Evolutionary conservation across 2,797 vertebrate genomes (phyloP), one percentile per base, ranked within the genome.

Genomic region (Crax fasciolata): DNA sequence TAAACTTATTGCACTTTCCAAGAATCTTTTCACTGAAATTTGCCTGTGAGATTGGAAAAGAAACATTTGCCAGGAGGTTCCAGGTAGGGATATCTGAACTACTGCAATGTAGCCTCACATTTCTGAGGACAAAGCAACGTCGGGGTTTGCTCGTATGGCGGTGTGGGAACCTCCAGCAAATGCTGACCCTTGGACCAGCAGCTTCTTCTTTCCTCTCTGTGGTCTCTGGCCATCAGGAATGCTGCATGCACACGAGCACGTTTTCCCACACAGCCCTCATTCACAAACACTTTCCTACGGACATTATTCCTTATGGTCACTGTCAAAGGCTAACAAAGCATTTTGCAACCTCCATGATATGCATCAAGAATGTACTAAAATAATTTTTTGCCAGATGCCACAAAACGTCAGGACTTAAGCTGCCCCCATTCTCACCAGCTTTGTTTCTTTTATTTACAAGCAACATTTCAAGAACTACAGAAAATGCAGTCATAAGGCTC

Each of bases 311-410:
- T n/a, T 52, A 67, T 3, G 27, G 30, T 46, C 19, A 5, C 20
- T 51, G 9, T 15, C 72, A 52, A 89, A 84, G 30, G 44, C 30
- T 3, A 51, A 25, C 2, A 12, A 73, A 70, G 35, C 10, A 13
- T 71, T 75, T 16, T 91, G 59, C 63, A 87, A 59, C 12, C 28
- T 23, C 79, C 35, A 55, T 6, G 16, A 3, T 1, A 6, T 28
- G 43, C 28, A 9, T 76, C 32, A 51, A 30, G 4, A 23, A 16
- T 0, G 1, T 23, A 13, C 10, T 44, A n/a, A 0, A n/a, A 6
- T 11, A 2, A 5, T 54, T 75, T 61, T 32, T 8, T 19, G 25
- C 25, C 77, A 17, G 46, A 65, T 21, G 4, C 32, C 41, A 58
- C 4, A 7, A 43, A 72, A 65, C 18, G 15, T 48, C 13, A 58